Percentiles rank a stretch among this genome's conserved stretches.
These are phyloP conservation scores for Choloepus didactylus DNA, from an alignment of 2,797 vertebrate species.

Conservation along the genomic window DNA sequence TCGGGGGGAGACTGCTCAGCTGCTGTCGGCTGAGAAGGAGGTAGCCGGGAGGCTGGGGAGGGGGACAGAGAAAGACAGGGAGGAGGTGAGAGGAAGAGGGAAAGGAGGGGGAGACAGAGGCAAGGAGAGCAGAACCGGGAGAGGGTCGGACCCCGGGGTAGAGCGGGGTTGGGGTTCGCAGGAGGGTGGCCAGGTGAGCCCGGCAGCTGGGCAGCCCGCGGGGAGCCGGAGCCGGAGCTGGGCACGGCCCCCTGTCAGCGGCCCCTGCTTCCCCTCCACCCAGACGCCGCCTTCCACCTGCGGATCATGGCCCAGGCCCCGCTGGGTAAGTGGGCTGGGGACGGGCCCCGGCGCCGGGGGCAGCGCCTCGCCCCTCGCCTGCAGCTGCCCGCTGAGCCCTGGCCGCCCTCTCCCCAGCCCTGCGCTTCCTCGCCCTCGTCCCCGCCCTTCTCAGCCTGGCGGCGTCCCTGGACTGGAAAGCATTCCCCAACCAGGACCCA, in stretches of 20 bases:
- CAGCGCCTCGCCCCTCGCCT: rapidly evolving
- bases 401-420: conserved; percentile 45
- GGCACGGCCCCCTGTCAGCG: background rate
- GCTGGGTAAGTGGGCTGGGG: conserved; percentile 63
- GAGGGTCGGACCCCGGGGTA: background rate
- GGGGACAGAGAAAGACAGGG: background rate
- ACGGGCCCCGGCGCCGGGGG: background rate
- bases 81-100: background rate
- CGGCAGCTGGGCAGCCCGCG: background rate
- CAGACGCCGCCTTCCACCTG: background rate
- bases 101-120: background rate
- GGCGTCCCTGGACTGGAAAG: conserved; percentile 48
- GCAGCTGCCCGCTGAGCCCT: background rate
- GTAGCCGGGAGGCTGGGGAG: background rate
- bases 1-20: too few species aligned
- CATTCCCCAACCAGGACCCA: conserved; percentile 81
- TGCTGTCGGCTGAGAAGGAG: too few species aligned
- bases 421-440: conserved; percentile 19
- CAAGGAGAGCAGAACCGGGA: background rate
- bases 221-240: too few species aligned
- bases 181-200: background rate
- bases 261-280: conserved; percentile 35
- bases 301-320: conserved; percentile 60
- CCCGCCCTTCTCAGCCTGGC: conserved; percentile 52
- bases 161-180: background rate